Base-by-base conservation (phyloP, 2,113 vertebrate species). In the Typhlomys cinereus region DNA sequence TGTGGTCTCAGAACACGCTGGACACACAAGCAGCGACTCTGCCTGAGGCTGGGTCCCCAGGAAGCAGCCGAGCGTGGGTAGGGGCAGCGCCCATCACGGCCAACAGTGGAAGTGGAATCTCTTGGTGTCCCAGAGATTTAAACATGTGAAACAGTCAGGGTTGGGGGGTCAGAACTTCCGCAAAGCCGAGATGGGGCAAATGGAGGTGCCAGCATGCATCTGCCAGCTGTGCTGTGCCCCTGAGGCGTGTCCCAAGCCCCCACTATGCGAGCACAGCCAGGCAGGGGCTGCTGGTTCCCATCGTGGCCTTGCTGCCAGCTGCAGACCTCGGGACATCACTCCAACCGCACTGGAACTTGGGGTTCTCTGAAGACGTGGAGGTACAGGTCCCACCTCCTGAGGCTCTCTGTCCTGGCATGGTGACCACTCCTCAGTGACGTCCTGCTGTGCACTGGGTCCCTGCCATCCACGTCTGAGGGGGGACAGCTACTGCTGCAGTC, bases 351-450 rank as follows among this genome's bases (percentile, higher is more conserved):
- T 27, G 59, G 44, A 15, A 25, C 17, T 50, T 39, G 4, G 1
- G 44, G 10, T 67, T 46, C 59, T 52, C 78, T 17, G 1, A 6
- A 44, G 20, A 31, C 1, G 6, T 10, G 29, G 59, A 50, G 23
- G 39, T 25, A 18, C 23, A 1, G 29, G 1, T 0, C 46, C 50
- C 10, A 5, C n/a, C 34, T 27, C 0, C 9, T 11, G 36, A 20
- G 23, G n/a, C 29, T 25, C 21, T 18, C 48, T 71, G 12, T 62
- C 54, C 57, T 36, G 5, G 0, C 11, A 11, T 29, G 9, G 57
- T 18, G n/a, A 31, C 39, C 5, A n/a, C n/a, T n/a, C n/a, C n/a
- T n/a, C n/a, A 57, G 81, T 34, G 46, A 10, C 25, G 1, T 5
- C 18, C n/a, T 18, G 62, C 25, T 36, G 46, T 27, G 25, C 8